Evolutionary conservation across 2,113 vertebrate species (phyloP), one percentile per base, ranked within the genome.

Genomic region (Dasyurus viverrinus): DNA sequence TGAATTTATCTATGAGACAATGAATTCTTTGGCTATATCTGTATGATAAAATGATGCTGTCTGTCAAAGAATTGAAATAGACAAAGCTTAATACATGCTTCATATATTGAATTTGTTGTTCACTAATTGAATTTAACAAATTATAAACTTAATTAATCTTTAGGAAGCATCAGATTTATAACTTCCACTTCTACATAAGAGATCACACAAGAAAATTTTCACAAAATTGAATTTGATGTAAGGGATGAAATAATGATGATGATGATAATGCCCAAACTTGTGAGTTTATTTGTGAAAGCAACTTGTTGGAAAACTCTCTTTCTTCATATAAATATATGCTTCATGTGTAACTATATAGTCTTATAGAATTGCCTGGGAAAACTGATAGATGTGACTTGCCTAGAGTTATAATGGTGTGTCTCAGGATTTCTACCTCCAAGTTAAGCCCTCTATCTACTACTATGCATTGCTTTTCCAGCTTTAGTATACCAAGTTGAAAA

Each of bases 81-180:
- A 2, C 92, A 94, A 94, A 10, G 24, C n/a, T 94, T 55, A 96
- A 53, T 53, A 89, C 60, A 94, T 25, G 23, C 93, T 42, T 94
- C 96, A 93, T 93, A 46, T 92, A 93, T 50, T 84, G 47, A 16
- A 53, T 94, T 91, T 95, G 93, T 55, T 92, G 47, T 96, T 93
- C 93, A 42, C 14, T 92, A 92, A 91, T 2, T 89, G 36, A 9
- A 48, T 94, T 89, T 95, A 97, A 95, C 91, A 89, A 94, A 54
- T 92, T 24, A 91, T 93, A 8, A 96, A 96, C 30, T 93, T n/a
- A 93, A 96, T 47, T 94, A 94, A 95, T 91, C 19, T 26, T 94
- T 96, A 93, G 76, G 84, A 93, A 96, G 53, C 89, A 25, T 96
- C 57, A 76, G 55, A 90, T 93, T 57, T 93, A 91, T 92, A 93